Percentiles rank a stretch among this genome's conserved stretches.
These are phyloP conservation scores for Lycocerus yunnanus DNA, from an alignment of 2,888 invertebrate genomes.

Conservation along the genomic window DNA sequence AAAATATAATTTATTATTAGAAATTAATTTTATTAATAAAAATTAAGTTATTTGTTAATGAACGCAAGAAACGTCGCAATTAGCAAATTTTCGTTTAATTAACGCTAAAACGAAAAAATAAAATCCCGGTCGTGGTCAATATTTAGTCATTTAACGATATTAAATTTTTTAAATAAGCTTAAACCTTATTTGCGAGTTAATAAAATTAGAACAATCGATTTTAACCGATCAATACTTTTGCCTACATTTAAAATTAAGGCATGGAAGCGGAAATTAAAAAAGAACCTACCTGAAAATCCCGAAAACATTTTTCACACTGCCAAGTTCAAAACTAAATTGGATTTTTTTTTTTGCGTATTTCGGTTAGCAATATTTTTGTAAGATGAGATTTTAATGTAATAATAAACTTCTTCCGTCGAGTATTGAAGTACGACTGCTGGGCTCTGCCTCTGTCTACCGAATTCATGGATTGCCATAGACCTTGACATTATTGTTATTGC, in stretches of 20 bases:
- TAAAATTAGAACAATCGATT: not conserved
- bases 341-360: not conserved
- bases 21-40: not conserved
- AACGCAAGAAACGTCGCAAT: not conserved
- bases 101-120: not conserved
- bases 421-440: not conserved
- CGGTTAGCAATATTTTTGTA: not conserved
- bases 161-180: not conserved
- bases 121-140: not conserved
- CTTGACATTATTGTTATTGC: slow-evolving; percentile 2
- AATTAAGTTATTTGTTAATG: not conserved
- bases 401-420: not conserved
- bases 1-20: not conserved
- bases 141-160: not conserved
- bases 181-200: not conserved
- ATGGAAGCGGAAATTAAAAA: not conserved
- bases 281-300: not conserved
- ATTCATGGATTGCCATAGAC: not conserved
- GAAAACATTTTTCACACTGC: not conserved
- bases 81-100: not conserved
- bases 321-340: not conserved
- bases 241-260: not conserved
- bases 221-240: not conserved
- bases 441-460: not conserved
- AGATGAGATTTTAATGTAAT: not conserved